Evolutionary conservation across 2,113 vertebrate species (phyloP), one percentile per base, ranked within the genome.

Genomic region (Actenoides lindsayi): DNA sequence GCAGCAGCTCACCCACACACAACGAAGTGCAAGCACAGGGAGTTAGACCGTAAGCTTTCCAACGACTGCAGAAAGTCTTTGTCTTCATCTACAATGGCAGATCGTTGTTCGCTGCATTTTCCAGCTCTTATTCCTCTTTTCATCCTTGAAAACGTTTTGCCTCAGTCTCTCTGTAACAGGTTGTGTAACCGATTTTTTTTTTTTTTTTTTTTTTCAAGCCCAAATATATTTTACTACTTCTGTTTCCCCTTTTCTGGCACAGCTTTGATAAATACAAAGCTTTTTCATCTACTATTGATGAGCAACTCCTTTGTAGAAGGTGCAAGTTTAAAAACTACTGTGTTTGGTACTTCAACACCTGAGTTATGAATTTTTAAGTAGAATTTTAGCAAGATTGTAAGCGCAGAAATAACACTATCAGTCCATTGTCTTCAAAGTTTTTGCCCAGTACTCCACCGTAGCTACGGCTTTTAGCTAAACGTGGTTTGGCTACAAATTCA

Each of bases 11-110:
- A 60, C 46, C 41, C 39, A 31, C 25, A 28, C 7, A 54, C 14
- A 31, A 18, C 1, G 0, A 50, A 17, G 3, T 13, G 17, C 10
- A 28, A 24, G 53, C 7, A 7, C 13, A 7, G 51, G 41, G 59
- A 33, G 67, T 67, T 17, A 25, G 16, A 33, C 37, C 8, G 15
- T 6, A 25, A 67, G 48, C 15, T 65, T 65, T 71, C 14, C 37
- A 69, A 15, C 14, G 31, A 30, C 59, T 54, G 44, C 70, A 50
- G 24, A 33, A 65, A 39, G 15, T 19, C 50, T 80, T 68, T 46
- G 24, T 78, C 65, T 80, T n/a, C 63, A n/a, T 24, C 3, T 20
- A 10, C 21, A 27, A 33, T 3, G 6, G 25, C 3, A 3, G 60
- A 4, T 28, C 57, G 77, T 18, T 73, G 16, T 60, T 44, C 30